These are phyloP conservation scores for Melanotus villosus DNA, from an alignment of 2,888 invertebrate species.

Conservation along the genomic window DNA sequence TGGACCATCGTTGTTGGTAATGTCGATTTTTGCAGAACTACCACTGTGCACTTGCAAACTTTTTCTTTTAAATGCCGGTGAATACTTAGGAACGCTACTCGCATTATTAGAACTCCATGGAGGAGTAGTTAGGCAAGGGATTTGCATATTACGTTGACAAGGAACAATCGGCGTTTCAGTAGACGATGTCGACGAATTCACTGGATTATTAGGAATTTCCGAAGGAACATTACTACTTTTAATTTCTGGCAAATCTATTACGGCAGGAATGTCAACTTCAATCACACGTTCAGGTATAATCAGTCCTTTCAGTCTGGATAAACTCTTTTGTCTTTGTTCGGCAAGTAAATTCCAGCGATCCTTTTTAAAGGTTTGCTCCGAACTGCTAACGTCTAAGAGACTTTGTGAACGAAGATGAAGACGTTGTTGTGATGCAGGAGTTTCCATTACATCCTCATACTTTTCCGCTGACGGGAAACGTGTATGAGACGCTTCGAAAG, in stretches of 20 bases:
- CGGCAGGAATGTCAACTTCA: constrained; percentile 72
- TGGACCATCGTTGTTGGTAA: neutral
- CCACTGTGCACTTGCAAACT: constrained; percentile 67
- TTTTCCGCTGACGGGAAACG: constrained; percentile 26
- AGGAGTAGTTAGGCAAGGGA: constrained; percentile 57
- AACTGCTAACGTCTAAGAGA: constrained; percentile 67
- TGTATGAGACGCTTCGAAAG: neutral
- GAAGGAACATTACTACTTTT: constrained; percentile 75
- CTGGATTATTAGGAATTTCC: neutral
- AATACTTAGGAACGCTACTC: constrained; percentile 82
- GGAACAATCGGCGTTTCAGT: constrained; percentile 13
- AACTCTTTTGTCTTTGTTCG: constrained; percentile 85
- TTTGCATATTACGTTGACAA: constrained; percentile 28
- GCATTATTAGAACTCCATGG: constrained; percentile 64
- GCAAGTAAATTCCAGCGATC: constrained; percentile 80
- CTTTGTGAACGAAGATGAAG: constrained; percentile 70
- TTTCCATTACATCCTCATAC: constrained; percentile 30
- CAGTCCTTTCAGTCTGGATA: constrained; percentile 89
- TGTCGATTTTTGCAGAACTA: neutral
- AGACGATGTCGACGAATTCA: neutral
- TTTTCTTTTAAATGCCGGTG: constrained; percentile 86
- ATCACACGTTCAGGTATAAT: constrained; percentile 85
- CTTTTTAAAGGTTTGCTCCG: constrained; percentile 55
- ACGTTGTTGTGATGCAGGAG: constrained; percentile 49
- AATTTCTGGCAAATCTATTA: constrained; percentile 86